phyloP scores from a whole-genome alignment of 2,797 vertebrate species.

The Enteromius mattozi region DNA sequence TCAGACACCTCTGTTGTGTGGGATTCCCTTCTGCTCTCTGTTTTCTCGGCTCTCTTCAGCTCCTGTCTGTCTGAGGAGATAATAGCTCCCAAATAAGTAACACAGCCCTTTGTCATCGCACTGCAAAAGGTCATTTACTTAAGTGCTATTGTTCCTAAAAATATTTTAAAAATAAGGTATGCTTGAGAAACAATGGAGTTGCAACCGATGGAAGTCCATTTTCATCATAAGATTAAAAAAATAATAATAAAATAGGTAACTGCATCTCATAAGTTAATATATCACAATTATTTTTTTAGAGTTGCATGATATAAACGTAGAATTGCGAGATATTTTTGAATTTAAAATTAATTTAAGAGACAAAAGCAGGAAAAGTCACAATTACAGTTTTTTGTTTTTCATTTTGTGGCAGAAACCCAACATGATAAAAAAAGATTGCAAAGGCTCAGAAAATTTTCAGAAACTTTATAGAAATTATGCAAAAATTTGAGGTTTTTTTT shows the following conservation, averaged over 20 bases:
- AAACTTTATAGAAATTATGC: too few species aligned
- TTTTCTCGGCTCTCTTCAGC: slow-evolving; percentile 34
- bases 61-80: slow-evolving; percentile 42
- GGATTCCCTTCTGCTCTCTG: slow-evolving; percentile 36
- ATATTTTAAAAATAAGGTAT: not conserved
- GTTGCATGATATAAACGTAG: not conserved
- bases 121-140: not conserved
- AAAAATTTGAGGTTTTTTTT: too few species aligned
- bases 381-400: too few species aligned
- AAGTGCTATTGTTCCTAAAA: not conserved
- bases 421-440: not conserved
- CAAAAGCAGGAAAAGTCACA: too few species aligned
- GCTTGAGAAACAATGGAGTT: not conserved
- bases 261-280: not conserved
- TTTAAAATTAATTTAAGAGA: not conserved
- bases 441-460: not conserved
- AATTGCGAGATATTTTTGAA: not conserved
- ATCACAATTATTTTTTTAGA: not conserved
- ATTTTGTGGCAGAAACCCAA: too few species aligned
- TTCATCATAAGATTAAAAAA: not conserved
- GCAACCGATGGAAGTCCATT: not conserved
- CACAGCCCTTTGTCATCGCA: slow-evolving; percentile 35
- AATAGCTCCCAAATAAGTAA: slow-evolving; percentile 42
- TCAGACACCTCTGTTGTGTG: slow-evolving; percentile 46
- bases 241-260: not conserved